Evolutionary conservation across 1,140 invertebrate species (phyloP).

Genomic region (Limonius californicus): DNA sequence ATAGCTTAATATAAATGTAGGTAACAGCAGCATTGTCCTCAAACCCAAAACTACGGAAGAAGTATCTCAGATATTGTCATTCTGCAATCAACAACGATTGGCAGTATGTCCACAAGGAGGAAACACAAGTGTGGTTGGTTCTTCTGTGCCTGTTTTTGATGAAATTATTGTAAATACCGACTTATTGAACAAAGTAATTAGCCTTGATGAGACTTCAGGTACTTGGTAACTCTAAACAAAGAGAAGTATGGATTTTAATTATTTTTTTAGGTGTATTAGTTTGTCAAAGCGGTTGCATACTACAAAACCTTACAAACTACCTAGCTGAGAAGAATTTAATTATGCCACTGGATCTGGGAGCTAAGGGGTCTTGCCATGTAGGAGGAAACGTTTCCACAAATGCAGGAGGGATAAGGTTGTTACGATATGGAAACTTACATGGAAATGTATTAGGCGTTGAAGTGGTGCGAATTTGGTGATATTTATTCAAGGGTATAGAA

Average conservation of each 20-base stretch:
- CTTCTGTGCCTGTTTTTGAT: constrained; percentile 92
- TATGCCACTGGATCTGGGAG: constrained; percentile 94
- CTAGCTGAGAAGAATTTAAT: constrained; percentile 70
- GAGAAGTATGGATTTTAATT: no score
- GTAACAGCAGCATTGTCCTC: constrained; percentile 65
- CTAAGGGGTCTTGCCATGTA: constrained; percentile 96
- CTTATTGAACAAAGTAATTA: constrained; percentile 83
- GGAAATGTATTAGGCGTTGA: constrained; percentile 88
- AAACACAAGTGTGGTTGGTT: constrained; percentile 89
- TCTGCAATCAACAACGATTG: constrained; percentile 77
- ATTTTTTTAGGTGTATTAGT: constrained; percentile 65
- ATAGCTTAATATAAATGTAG: constrained; percentile 53
- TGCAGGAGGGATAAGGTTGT: constrained; percentile 85
- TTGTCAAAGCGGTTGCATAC: constrained; percentile 88
- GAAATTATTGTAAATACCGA: constrained; percentile 86
- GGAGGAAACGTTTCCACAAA: constrained; percentile 97
- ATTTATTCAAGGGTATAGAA: no score
- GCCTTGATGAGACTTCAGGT: constrained; percentile 79
- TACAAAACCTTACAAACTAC: constrained; percentile 80
- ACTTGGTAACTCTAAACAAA: no score
- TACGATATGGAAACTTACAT: constrained; percentile 94
- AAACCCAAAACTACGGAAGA: constrained; percentile 85
- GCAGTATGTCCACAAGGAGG: constrained; percentile 93
- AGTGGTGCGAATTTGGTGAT: constrained; percentile 60
- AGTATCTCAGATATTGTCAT: constrained; percentile 77